Evolutionary conservation across 2,888 invertebrate genomes (phyloP).

Genomic region (Eucriotettix oculatus): DNA sequence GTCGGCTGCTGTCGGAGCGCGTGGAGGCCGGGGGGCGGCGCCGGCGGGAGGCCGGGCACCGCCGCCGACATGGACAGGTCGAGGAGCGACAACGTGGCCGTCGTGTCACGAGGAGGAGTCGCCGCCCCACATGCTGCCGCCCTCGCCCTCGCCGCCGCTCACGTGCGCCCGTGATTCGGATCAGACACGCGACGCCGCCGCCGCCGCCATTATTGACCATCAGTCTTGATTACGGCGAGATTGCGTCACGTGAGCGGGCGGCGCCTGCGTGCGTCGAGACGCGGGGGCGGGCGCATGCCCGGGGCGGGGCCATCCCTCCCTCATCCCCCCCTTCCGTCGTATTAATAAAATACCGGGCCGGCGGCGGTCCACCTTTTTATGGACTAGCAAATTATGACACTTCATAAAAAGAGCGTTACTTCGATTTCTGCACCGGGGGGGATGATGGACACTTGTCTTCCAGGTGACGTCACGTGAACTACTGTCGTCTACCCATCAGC

Average conservation of each 20-base stretch:
- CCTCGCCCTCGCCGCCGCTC: conserved; percentile 16
- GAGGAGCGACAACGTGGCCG: conserved; percentile 22
- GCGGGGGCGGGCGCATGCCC: background rate
- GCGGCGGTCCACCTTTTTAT: too few relatives aligned
- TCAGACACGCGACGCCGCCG: conserved; percentile 10
- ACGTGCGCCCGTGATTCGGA: conserved; percentile 25
- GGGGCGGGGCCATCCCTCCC: background rate
- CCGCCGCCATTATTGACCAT: conserved; percentile 32
- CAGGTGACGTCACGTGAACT: too few relatives aligned
- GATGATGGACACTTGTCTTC: too few relatives aligned
- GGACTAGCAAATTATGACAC: too few relatives aligned
- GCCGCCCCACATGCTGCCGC: background rate
- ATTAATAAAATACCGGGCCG: too few relatives aligned
- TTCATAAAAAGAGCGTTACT: too few relatives aligned
- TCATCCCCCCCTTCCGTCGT: background rate
- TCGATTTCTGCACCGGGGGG: too few relatives aligned
- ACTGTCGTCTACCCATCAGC: too few relatives aligned
- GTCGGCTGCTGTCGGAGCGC: conserved; percentile 21
- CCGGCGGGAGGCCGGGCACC: conserved; percentile 16
- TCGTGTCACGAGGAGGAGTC: background rate
- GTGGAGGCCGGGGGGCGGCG: conserved; percentile 16
- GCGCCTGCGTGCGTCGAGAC: conserved; percentile 2
- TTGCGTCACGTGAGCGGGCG: conserved; percentile 18
- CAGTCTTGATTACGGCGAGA: conserved; percentile 26
- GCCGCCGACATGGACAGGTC: conserved; percentile 27